These are phyloP conservation scores for Aphelenchoides avenae DNA, from an alignment of 1,140 invertebrate species.

Conservation along the genomic window DNA sequence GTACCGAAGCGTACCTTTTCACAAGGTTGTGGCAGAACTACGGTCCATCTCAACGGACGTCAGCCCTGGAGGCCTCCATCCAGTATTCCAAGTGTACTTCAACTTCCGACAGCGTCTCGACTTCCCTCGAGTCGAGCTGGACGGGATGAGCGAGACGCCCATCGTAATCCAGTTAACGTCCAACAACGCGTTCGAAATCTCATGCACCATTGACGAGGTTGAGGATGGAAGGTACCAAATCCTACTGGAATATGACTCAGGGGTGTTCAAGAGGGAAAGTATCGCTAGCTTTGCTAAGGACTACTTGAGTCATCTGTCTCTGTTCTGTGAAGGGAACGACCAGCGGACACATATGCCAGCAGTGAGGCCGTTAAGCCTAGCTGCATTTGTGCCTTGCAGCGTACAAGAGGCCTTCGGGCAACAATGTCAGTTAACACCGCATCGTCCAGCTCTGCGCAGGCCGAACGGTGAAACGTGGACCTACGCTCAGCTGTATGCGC, in stretches of 20 bases:
- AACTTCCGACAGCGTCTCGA: slow-evolving; percentile 52
- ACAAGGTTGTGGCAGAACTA: neutral
- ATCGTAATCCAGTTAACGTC: slow-evolving; percentile 41
- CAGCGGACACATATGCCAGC: no score
- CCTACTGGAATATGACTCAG: slow-evolving; percentile 30
- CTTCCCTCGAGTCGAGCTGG: slow-evolving; percentile 42
- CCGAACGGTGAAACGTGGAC: neutral
- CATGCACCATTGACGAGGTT: slow-evolving; percentile 47
- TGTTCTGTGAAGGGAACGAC: no score
- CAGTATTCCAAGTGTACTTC: slow-evolving; percentile 45
- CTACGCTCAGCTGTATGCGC: neutral
- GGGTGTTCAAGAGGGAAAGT: slow-evolving; percentile 7
- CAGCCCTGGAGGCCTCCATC: neutral
- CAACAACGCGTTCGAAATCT: slow-evolving; percentile 44
- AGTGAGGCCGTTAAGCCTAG: no score
- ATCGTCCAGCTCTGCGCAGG: neutral
- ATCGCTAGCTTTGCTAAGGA: slow-evolving; percentile 21
- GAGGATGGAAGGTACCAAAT: slow-evolving; percentile 13
- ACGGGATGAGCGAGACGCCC: slow-evolving; percentile 1
- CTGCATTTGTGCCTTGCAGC: no score
- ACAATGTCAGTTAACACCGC: neutral
- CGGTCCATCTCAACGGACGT: no score
- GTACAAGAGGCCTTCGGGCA: neutral
- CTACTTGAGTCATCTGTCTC: no score
- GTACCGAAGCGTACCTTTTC: neutral